Percentiles rank a stretch among this genome's conserved stretches.
These are phyloP conservation scores for Alectura lathami DNA, from an alignment of 2,113 vertebrate genomes.

Conservation along the genomic window DNA sequence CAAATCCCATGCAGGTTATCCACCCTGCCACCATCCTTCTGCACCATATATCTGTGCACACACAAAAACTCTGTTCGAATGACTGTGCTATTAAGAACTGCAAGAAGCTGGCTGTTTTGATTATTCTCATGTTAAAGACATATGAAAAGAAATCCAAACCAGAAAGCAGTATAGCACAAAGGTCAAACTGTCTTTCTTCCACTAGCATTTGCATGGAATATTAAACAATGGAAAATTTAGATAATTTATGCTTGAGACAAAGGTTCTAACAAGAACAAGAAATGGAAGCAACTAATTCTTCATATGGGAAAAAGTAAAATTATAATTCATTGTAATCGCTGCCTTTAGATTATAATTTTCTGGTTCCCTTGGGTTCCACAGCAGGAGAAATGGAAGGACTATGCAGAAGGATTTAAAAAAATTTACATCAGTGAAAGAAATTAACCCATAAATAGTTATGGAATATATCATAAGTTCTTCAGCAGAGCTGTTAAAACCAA, in stretches of 20 bases:
- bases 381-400: constrained; percentile 5
- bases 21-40: neutral
- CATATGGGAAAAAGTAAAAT: constrained; percentile 37
- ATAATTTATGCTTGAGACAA: constrained; percentile 26
- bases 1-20: neutral
- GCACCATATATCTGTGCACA: neutral
- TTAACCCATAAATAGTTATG: constrained; percentile 39
- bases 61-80: neutral
- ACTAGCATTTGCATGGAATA: neutral
- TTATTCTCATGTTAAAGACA: neutral
- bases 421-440: constrained; percentile 14
- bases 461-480: neutral
- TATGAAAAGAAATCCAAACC: neutral
- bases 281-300: constrained; percentile 39
- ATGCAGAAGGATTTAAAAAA: neutral
- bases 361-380: constrained; percentile 36
- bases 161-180: neutral
- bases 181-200: neutral
- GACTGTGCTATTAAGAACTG: neutral
- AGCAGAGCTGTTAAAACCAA: neutral
- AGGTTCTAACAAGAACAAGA: constrained; percentile 36
- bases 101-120: neutral
- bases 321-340: constrained; percentile 27
- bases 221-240: neutral
- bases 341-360: constrained; percentile 50